Conservation (phyloP, 1,140 invertebrate species). For the Drosophila jambulina region DNA sequence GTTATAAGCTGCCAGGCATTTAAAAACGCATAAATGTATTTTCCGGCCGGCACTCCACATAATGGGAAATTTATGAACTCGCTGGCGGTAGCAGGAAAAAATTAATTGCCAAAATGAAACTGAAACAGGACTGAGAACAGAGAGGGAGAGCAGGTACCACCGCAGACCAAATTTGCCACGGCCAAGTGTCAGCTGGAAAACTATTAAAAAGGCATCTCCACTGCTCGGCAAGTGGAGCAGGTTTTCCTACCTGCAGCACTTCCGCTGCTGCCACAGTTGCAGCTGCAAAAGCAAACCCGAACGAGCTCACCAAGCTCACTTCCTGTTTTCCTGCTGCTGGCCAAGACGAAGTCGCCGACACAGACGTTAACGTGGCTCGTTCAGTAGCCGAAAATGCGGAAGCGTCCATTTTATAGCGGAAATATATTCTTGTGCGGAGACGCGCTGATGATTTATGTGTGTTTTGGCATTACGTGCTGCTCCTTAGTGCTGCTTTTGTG, state of each 20-base stretch:
- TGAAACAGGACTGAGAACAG: conserved; percentile 20
- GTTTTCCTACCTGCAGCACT: conserved; percentile 68
- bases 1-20: conserved; percentile 66
- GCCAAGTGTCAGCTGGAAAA: conserved; percentile 69
- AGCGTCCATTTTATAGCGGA: conserved; percentile 82
- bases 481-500: conserved; percentile 40
- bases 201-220: conserved; percentile 76
- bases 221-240: conserved; percentile 23
- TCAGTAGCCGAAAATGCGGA: conserved; percentile 71
- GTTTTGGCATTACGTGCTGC: conserved; percentile 76
- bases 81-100: conserved; percentile 39
- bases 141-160: conserved; percentile 1
- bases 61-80: conserved; percentile 78
- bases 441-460: conserved; percentile 79
- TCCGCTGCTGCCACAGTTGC: conserved; percentile 43
- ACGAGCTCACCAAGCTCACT: conserved; percentile 61
- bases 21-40: conserved; percentile 82
- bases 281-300: conserved; percentile 26
- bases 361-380: conserved; percentile 22
- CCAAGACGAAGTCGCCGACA: conserved; percentile 17
- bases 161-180: conserved; percentile 45
- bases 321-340: conserved; percentile 66
- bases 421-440: conserved; percentile 83
- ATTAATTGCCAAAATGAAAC: conserved; percentile 70
- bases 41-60: conserved; percentile 60